A percentile compares a stretch with the other conserved stretches of the same genome.
phyloP scores from a whole-genome alignment of 2,797 vertebrate genomes.

The Spinibarbus caldwelli region DNA sequence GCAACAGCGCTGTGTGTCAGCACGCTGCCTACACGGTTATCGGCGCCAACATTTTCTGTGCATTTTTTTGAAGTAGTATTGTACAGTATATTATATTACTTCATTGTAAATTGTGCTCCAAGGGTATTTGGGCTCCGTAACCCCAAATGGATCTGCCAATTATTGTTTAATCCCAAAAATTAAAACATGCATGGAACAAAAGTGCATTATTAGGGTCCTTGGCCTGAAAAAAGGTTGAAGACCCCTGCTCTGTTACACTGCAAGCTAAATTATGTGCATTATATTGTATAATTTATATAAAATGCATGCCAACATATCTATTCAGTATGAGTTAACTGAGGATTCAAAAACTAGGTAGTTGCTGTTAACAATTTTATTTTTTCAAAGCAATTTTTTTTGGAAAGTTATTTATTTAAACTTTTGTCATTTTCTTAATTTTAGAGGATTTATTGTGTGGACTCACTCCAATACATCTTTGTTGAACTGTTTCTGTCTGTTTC shows the following conservation, averaged over 20 bases:
- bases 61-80: not conserved
- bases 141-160: not conserved
- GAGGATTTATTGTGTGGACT: slow-evolving; percentile 58
- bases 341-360: not conserved
- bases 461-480: slow-evolving; percentile 95
- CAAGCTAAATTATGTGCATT: not conserved
- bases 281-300: not conserved
- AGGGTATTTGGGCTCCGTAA: not conserved
- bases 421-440: not conserved
- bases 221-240: not conserved
- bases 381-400: not conserved
- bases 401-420: not conserved
- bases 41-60: not conserved
- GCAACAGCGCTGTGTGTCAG: no score
- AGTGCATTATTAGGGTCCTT: not conserved
- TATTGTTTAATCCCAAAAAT: not conserved
- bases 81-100: not conserved
- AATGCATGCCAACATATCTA: no score
- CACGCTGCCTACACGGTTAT: no score
- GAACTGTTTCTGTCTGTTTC: slow-evolving; percentile 93
- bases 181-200: not conserved
- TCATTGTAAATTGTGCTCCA: no score
- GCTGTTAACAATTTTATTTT: not conserved
- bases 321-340: not conserved
- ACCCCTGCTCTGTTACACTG: no score